A percentile compares a stretch with the other conserved stretches of the same genome.
Evolutionary conservation across 2,113 vertebrate genomes (phyloP).

Genomic region (Vulpes lagopus): DNA sequence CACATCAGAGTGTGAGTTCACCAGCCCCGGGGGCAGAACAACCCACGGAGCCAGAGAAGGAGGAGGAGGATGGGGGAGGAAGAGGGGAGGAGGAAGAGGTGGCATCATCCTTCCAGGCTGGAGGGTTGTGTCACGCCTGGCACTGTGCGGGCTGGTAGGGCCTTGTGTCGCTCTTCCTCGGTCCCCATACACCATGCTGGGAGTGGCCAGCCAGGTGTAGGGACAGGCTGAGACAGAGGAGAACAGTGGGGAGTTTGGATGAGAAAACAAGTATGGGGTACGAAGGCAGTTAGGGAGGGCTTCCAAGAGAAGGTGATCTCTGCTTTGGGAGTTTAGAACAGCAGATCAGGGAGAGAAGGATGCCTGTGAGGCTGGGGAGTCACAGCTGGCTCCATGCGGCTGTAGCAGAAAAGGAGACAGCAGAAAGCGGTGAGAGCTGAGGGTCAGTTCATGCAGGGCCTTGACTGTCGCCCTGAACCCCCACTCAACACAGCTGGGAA

Average conservation of each 20-base stretch:
- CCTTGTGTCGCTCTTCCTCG: not conserved
- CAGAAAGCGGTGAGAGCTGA: not conserved
- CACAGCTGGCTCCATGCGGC: not conserved
- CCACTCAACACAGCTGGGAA: not conserved
- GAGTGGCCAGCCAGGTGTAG: not conserved
- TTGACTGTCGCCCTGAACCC: not conserved
- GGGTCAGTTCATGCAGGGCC: not conserved
- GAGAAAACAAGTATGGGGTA: not conserved
- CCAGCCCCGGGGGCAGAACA: not conserved
- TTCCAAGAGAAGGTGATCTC: not conserved
- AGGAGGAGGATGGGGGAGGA: not conserved
- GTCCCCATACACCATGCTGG: not conserved
- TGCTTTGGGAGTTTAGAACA: not conserved
- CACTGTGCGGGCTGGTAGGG: not conserved
- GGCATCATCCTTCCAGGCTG: not conserved
- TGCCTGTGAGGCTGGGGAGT: not conserved
- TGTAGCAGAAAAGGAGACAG: not conserved
- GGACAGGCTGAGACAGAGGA: not conserved
- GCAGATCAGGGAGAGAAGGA: not conserved
- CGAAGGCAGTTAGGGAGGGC: not conserved
- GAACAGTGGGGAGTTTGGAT: not conserved
- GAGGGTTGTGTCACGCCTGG: not conserved
- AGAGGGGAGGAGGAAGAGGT: not conserved
- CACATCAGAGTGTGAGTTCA: conserved; percentile 77
- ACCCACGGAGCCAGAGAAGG: not conserved